phyloP scores from a whole-genome alignment of 2,888 invertebrate species.

The Diadegma fenestrale region DNA sequence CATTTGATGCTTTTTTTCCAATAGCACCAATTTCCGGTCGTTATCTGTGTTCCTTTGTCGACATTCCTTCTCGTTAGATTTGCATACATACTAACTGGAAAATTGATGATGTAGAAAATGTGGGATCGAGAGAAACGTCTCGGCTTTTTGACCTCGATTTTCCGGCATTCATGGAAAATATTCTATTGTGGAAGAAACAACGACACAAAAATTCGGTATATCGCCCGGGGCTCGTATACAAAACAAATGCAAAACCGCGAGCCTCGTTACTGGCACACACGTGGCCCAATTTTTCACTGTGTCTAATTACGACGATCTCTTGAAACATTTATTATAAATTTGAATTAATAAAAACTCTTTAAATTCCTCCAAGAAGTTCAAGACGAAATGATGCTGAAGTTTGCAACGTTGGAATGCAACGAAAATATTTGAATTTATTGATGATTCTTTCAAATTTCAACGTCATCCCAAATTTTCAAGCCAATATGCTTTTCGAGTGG shows the following conservation, averaged over 20 bases:
- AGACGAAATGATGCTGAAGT: no score
- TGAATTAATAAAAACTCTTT: neutral
- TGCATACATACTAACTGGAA: neutral
- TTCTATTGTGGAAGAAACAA: slow-evolving; percentile 35
- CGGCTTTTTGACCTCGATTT: slow-evolving; percentile 30
- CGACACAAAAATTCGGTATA: slow-evolving; percentile 48
- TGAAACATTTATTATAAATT: neutral
- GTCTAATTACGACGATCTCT: neutral
- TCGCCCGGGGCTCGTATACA: slow-evolving; percentile 26
- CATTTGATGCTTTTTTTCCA: neutral
- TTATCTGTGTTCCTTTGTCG: neutral
- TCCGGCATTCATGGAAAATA: slow-evolving; percentile 22
- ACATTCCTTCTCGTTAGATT: neutral
- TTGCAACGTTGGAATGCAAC: no score
- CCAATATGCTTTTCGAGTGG: no score
- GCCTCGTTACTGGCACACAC: slow-evolving; percentile 30
- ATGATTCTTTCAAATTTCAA: no score
- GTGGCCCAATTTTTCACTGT: slow-evolving; percentile 12
- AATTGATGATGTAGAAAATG: neutral
- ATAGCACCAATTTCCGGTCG: neutral
- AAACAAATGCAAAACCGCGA: neutral
- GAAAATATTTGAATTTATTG: no score
- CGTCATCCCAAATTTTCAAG: no score
- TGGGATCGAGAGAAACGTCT: slow-evolving; percentile 3
- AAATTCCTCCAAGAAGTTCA: neutral